Conservation (phyloP, 1,140 invertebrate species). For the Diachasmimorpha longicaudata region DNA sequence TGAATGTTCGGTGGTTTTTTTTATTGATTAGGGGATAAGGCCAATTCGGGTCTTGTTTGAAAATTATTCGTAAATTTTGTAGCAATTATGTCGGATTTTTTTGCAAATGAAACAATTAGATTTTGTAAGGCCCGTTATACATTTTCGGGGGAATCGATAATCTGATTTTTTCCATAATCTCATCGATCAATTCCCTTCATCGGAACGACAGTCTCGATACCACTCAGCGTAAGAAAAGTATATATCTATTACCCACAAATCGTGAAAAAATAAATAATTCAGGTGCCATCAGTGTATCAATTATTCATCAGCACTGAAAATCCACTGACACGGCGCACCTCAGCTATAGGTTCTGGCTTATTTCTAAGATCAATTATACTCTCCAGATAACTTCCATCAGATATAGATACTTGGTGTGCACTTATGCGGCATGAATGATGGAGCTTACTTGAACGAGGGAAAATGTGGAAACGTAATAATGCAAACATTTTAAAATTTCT, state of each 20-base stretch:
- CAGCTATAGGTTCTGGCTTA: background rate
- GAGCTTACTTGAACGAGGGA: background rate
- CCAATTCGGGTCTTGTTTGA: background rate
- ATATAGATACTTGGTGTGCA: background rate
- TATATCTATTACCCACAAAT: background rate
- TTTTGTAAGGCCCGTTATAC: too few relatives aligned
- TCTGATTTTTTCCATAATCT: too few relatives aligned
- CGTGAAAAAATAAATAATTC: background rate
- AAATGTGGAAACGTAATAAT: background rate
- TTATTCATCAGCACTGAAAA: background rate
- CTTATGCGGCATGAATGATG: background rate
- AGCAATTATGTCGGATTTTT: too few relatives aligned
- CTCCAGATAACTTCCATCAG: background rate
- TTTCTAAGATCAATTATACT: conserved; percentile 21
- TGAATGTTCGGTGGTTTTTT: background rate
- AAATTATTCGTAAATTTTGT: too few relatives aligned
- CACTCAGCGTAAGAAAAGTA: background rate
- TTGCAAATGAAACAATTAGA: too few relatives aligned
- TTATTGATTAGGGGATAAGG: background rate
- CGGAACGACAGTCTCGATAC: too few relatives aligned
- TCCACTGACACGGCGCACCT: background rate
- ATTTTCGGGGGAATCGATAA: too few relatives aligned
- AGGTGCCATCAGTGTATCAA: background rate
- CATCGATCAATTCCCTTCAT: too few relatives aligned
- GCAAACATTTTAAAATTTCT: background rate